phyloP scores from a whole-genome alignment of 2,888 invertebrate species.

The Catonia carolina region DNA sequence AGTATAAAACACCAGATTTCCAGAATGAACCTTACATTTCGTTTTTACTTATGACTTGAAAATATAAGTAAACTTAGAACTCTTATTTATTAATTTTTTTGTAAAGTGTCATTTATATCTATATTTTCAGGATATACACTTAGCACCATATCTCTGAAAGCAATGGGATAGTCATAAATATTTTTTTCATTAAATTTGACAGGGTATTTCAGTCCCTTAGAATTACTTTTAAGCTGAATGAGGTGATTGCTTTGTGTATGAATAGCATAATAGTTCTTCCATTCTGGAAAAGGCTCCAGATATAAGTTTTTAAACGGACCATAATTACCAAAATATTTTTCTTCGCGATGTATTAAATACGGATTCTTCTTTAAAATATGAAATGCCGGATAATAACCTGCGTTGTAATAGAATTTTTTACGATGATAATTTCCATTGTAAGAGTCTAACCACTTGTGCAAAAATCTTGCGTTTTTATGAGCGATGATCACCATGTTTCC shows the following conservation, averaged over 20 bases:
- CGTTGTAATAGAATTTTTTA: constrained; percentile 39
- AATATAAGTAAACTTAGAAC: too few species aligned
- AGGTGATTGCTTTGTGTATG: constrained; percentile 39
- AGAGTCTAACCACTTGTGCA: constrained; percentile 37
- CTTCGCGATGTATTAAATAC: constrained; percentile 40
- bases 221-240: too few species aligned
- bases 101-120: too few species aligned
- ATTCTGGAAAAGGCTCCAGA: constrained; percentile 35
- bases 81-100: too few species aligned
- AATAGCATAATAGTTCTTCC: constrained; percentile 39
- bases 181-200: constrained; percentile 27
- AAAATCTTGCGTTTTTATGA: constrained; percentile 38
- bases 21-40: too few species aligned
- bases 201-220: constrained; percentile 28
- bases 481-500: constrained; percentile 35
- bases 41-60: too few species aligned
- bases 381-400: constrained; percentile 41
- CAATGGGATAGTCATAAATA: constrained; percentile 24
- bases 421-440: constrained; percentile 36
- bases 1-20: too few species aligned
- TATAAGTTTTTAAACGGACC: constrained; percentile 34
- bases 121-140: constrained; percentile 22
- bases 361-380: constrained; percentile 39
- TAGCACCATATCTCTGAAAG: constrained; percentile 23
- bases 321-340: constrained; percentile 40